Conservation (phyloP, 2,797 vertebrate genomes). For the Diplodus puntazzo region DNA sequence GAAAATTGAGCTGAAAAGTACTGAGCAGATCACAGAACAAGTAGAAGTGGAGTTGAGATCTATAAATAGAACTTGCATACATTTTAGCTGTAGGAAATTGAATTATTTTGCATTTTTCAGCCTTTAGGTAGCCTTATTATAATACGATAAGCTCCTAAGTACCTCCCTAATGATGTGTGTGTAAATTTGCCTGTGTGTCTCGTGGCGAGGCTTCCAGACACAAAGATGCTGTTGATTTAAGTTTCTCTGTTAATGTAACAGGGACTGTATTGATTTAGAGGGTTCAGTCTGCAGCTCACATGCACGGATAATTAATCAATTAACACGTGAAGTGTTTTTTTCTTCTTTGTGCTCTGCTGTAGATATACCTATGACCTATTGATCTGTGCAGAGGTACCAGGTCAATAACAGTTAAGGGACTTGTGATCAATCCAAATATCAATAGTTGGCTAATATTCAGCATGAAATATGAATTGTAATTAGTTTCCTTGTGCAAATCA, state of each 20-base stretch:
- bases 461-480: slow-evolving; percentile 2
- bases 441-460: slow-evolving; percentile 2
- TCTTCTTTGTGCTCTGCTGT: neutral
- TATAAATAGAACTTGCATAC: neutral
- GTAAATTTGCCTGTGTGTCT: slow-evolving; percentile 9
- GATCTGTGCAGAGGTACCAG: slow-evolving; percentile 11
- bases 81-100: slow-evolving; percentile 10
- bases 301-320: slow-evolving; percentile 3
- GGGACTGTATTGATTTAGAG: slow-evolving; percentile 27
- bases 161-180: slow-evolving; percentile 15
- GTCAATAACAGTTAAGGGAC: slow-evolving; percentile 29
- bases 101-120: slow-evolving; percentile 19
- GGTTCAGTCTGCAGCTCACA: slow-evolving; percentile 14
- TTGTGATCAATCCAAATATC: slow-evolving; percentile 42
- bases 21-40: neutral
- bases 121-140: slow-evolving; percentile 6
- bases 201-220: neutral
- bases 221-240: slow-evolving; percentile 19
- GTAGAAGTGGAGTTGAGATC: neutral
- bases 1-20: neutral
- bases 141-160: slow-evolving; percentile 15
- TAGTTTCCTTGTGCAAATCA: slow-evolving; percentile 2
- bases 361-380: slow-evolving; percentile 21
- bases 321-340: neutral
- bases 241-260: slow-evolving; percentile 28